Conservation (phyloP, 2,797 vertebrate genomes). For the Scomberomorus guttatus region DNA sequence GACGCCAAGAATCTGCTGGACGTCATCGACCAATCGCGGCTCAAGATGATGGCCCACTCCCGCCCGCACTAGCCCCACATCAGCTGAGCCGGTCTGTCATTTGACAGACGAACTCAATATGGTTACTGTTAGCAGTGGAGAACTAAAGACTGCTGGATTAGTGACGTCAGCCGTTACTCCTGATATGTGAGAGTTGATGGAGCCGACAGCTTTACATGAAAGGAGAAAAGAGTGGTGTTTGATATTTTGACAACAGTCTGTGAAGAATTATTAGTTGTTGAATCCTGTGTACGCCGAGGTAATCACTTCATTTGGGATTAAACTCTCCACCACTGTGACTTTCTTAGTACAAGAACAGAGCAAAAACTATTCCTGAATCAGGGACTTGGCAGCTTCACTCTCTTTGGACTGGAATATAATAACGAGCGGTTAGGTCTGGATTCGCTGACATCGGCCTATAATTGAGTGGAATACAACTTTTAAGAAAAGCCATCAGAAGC, state of each 20-base stretch:
- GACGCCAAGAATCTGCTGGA: conserved; percentile 98
- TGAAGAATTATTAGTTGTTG: conserved; percentile 54
- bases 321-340: conserved; percentile 79
- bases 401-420: conserved; percentile 56
- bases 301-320: conserved; percentile 53
- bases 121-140: conserved; percentile 43
- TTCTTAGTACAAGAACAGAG: conserved; percentile 62
- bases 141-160: conserved; percentile 53
- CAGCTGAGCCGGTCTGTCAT: conserved; percentile 18
- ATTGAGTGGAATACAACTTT: conserved; percentile 16
- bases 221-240: conserved; percentile 40
- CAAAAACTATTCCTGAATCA: conserved; percentile 77
- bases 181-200: conserved; percentile 28
- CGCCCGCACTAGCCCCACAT: conserved; percentile 88
- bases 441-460: conserved; percentile 21
- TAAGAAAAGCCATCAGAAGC: conserved; percentile 47
- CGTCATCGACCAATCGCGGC: conserved; percentile 96
- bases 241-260: conserved; percentile 43
- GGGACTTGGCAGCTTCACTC: conserved; percentile 70
- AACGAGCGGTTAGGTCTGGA: conserved; percentile 21
- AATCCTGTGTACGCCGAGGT: conserved; percentile 41
- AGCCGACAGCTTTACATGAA: conserved; percentile 34
- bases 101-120: conserved; percentile 7
- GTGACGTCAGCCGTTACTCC: conserved; percentile 21
- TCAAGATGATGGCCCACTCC: conserved; percentile 93